phyloP scores from a whole-genome alignment of 2,113 vertebrate species.

The Strigops habroptila region DNA sequence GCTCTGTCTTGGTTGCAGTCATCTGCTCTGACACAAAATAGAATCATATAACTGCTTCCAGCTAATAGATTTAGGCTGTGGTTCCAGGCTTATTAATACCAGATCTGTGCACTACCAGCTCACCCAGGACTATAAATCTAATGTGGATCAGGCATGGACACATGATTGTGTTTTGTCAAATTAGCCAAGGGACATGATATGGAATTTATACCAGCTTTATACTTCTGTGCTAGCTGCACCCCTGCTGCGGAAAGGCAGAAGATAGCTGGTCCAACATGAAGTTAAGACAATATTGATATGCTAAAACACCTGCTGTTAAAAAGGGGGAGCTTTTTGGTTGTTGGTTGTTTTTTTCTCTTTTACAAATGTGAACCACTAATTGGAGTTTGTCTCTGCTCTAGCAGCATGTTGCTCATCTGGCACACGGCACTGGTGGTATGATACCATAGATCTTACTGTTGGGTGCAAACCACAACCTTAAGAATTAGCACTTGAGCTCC shows the following conservation, averaged over 20 bases:
- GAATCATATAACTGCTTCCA: slow-evolving; percentile 55
- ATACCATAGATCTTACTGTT: not conserved
- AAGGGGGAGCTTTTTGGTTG: not conserved
- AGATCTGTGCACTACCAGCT: slow-evolving; percentile 57
- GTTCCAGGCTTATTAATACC: slow-evolving; percentile 58
- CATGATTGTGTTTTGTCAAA: slow-evolving; percentile 69
- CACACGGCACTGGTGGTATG: not conserved
- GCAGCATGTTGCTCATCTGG: not conserved
- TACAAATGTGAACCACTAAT: not conserved
- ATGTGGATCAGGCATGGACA: slow-evolving; percentile 59
- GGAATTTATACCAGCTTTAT: slow-evolving; percentile 62
- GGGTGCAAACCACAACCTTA: slow-evolving; percentile 13
- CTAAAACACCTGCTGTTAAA: not conserved
- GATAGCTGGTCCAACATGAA: slow-evolving; percentile 14
- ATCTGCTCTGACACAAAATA: slow-evolving; percentile 58
- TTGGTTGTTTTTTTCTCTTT: not conserved
- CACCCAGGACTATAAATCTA: slow-evolving; percentile 58
- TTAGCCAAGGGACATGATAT: slow-evolving; percentile 59
- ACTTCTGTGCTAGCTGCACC: slow-evolving; percentile 39
- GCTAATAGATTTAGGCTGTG: slow-evolving; percentile 62
- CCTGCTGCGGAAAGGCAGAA: slow-evolving; percentile 45
- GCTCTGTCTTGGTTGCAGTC: slow-evolving; percentile 21
- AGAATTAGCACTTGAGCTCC: not conserved
- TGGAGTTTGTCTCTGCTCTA: not conserved
- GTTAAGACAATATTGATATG: not conserved